phyloP scores from a whole-genome alignment of 2,113 vertebrate genomes.

The Tychaedon coryphoeus region DNA sequence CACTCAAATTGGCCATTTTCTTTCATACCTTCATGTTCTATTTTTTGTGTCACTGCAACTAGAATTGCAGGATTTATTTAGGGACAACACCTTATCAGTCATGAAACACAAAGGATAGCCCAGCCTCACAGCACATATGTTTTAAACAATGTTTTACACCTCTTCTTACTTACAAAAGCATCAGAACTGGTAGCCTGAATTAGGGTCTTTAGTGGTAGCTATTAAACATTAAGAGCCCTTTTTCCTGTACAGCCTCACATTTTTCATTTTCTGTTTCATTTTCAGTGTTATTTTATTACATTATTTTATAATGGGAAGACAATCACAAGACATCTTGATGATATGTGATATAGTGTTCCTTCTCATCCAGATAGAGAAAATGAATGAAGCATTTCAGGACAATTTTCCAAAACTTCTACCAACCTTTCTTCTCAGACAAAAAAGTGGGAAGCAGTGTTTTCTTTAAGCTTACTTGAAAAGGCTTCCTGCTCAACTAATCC shows the following conservation, averaged over 20 bases:
- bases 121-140: slow-evolving; percentile 9
- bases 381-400: background rate
- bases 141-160: slow-evolving; percentile 50
- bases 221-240: background rate
- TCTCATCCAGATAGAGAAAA: background rate
- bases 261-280: slow-evolving; percentile 32
- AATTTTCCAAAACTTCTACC: background rate
- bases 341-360: background rate
- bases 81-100: slow-evolving; percentile 56
- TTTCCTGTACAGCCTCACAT: background rate
- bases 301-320: slow-evolving; percentile 25
- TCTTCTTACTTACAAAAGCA: slow-evolving; percentile 7
- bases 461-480: background rate
- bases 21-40: slow-evolving; percentile 72
- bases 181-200: background rate
- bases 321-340: background rate
- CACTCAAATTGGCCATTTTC: slow-evolving; percentile 70
- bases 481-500: background rate
- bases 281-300: slow-evolving; percentile 25
- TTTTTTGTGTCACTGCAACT: slow-evolving; percentile 76
- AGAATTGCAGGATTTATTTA: slow-evolving; percentile 70
- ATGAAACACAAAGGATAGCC: slow-evolving; percentile 44
- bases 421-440: background rate
- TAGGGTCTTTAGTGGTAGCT: background rate
- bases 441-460: background rate